Evolutionary conservation across 2,113 vertebrate genomes (phyloP).

Genomic region (Heterotilapia buettikoferi): DNA sequence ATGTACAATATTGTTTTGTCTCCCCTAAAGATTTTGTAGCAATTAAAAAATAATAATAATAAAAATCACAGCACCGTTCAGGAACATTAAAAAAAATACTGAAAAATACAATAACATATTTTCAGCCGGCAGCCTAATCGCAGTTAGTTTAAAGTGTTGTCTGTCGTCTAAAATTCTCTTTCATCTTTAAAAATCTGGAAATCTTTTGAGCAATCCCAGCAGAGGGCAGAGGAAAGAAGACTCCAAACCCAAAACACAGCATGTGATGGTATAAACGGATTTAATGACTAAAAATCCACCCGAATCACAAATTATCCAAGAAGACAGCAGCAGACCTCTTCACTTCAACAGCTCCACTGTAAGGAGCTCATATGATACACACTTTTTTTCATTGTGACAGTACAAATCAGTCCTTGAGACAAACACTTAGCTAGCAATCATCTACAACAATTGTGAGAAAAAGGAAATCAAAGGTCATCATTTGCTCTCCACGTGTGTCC

Average conservation of each 20-base stretch:
- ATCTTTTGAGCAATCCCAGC: not conserved
- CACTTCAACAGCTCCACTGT: not conserved
- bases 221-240: not conserved
- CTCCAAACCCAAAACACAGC: not conserved
- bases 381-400: not conserved
- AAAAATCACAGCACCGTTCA: not conserved
- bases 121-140: not conserved
- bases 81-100: not conserved
- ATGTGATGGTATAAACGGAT: not conserved
- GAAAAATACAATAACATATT: not conserved
- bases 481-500: not conserved
- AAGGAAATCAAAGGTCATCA: not conserved
- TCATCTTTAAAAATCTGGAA: not conserved
- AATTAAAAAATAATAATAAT: not conserved
- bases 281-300: not conserved
- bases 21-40: not conserved
- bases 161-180: constrained; percentile 1
- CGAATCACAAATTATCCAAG: not conserved
- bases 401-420: not conserved
- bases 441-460: not conserved
- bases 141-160: not conserved
- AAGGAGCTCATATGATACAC: not conserved
- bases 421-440: not conserved
- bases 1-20: not conserved
- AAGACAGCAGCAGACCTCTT: not conserved